Percentiles rank a stretch among this genome's conserved stretches.
Conservation (phyloP, 2,888 invertebrate species). For the Sthenelais limicola region DNA sequence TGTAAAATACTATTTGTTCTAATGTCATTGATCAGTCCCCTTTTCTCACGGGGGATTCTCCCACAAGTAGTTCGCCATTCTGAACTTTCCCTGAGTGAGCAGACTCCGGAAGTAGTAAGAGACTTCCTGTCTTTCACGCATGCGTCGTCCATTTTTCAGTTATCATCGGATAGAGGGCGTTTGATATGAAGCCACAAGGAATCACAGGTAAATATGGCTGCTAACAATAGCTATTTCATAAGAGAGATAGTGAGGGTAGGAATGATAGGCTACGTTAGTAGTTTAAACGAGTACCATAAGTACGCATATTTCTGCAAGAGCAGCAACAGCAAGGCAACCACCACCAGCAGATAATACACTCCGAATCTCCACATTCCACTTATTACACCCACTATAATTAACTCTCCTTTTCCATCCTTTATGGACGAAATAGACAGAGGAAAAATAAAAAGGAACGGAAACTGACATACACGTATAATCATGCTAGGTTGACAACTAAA, state of each 20-base stretch:
- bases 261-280: background rate
- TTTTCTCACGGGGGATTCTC: background rate
- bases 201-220: constrained; percentile 1
- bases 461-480: too few species aligned
- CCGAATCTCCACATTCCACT: background rate
- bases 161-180: constrained; percentile 5
- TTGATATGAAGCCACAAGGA: constrained; percentile 4
- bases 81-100: constrained; percentile 33
- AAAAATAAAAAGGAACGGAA: too few species aligned
- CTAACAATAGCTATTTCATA: too few species aligned
- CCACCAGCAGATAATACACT: background rate
- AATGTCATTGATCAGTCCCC: too few species aligned
- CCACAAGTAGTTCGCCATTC: background rate
- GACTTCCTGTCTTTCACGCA: constrained; percentile 31
- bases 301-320: background rate
- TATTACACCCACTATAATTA: too few species aligned
- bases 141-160: constrained; percentile 3
- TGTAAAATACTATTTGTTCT: too few species aligned
- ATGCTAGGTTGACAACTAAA: too few species aligned
- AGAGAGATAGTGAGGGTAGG: too few species aligned
- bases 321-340: background rate
- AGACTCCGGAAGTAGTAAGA: constrained; percentile 6
- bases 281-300: background rate
- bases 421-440: too few species aligned
- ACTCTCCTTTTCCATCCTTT: too few species aligned